Percentiles rank a stretch among this genome's conserved stretches.
These are phyloP conservation scores for Chloropsis cyanopogon DNA, from an alignment of 2,113 vertebrate species.

Conservation along the genomic window DNA sequence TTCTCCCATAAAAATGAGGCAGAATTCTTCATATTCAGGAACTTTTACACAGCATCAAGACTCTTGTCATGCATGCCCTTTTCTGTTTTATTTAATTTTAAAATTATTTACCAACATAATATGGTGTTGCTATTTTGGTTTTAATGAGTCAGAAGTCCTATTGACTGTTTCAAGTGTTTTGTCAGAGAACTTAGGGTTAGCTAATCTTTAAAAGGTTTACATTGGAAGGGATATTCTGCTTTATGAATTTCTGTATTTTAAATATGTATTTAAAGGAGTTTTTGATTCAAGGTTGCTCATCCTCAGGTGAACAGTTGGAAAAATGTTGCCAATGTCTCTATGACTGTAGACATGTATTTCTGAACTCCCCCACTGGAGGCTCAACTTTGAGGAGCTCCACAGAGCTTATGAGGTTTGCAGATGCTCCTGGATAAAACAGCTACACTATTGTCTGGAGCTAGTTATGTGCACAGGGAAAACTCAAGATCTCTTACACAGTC, in stretches of 20 bases:
- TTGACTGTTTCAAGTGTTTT: not conserved
- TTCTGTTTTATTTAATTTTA: not conserved
- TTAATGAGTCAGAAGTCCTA: not conserved
- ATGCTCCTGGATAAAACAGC: not conserved
- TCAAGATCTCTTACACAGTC: not conserved
- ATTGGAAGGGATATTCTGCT: not conserved
- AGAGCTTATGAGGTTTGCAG: not conserved
- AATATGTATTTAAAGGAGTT: not conserved
- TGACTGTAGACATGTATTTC: not conserved
- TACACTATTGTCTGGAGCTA: not conserved
- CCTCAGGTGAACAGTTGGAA: not conserved
- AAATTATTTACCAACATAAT: not conserved
- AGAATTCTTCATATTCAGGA: not conserved
- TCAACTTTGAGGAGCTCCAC: not conserved
- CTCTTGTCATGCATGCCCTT: accelerated
- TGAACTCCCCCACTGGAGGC: accelerated
- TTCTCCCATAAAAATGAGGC: not conserved
- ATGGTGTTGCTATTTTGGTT: not conserved
- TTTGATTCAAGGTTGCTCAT: not conserved
- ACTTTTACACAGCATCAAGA: not conserved
- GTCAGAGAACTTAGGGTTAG: not conserved
- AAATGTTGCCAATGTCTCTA: not conserved
- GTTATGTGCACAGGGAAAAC: not conserved
- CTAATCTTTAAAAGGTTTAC: not conserved
- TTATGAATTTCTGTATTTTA: not conserved